phyloP scores from a whole-genome alignment of 2,797 vertebrate species.

The Cyclopterus lumpus region DNA sequence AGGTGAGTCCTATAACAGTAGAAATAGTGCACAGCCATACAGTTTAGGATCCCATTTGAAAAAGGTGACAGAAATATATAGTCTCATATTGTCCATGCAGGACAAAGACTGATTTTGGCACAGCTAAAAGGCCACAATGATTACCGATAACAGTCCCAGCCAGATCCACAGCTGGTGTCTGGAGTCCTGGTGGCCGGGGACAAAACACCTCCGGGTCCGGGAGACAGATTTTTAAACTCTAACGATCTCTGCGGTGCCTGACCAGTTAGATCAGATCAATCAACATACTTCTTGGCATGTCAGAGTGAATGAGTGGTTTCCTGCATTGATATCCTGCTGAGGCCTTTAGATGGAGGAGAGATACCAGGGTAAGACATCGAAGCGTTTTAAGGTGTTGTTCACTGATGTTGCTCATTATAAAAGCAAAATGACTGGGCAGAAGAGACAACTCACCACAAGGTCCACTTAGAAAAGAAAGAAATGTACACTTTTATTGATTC shows the following conservation, averaged over 20 bases:
- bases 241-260: conserved; percentile 10
- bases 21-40: neutral
- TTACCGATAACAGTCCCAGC: conserved; percentile 32
- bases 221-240: conserved; percentile 29
- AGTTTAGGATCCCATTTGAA: neutral
- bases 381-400: neutral
- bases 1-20: neutral
- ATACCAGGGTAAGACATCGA: neutral
- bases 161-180: conserved; percentile 57
- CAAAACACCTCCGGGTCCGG: conserved; percentile 52
- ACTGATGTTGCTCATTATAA: neutral
- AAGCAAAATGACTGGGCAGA: neutral
- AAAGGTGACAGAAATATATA: neutral
- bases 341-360: neutral
- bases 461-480: too few species aligned
- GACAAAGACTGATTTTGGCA: conserved; percentile 15
- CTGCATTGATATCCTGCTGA: neutral
- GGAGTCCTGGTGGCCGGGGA: conserved; percentile 18
- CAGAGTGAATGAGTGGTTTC: neutral
- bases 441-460: neutral
- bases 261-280: conserved; percentile 28
- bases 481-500: too few species aligned
- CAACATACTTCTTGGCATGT: conserved; percentile 1
- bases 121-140: conserved; percentile 41
- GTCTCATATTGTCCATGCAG: neutral